Evolutionary conservation across 2,888 invertebrate genomes (phyloP).

Genomic region (Plebejus melissa): DNA sequence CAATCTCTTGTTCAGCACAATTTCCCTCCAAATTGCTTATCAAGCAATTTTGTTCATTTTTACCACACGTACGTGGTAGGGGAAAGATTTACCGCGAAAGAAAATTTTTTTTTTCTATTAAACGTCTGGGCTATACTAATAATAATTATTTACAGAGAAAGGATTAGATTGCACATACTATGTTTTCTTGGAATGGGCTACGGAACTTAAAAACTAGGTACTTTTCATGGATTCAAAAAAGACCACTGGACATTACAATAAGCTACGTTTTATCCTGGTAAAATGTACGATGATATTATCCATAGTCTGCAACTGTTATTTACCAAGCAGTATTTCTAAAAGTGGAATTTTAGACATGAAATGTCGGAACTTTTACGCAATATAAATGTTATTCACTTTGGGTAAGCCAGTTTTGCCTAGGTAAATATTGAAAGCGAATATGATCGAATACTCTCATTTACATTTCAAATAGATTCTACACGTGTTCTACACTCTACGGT

Average conservation of each 20-base stretch:
- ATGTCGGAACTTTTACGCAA: neutral
- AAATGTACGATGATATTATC: no score
- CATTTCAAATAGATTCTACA: neutral
- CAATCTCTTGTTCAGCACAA: slow-evolving; percentile 18
- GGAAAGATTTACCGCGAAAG: neutral
- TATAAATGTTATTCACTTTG: neutral
- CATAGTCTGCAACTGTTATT: neutral
- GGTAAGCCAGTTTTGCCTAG: neutral
- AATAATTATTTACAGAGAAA: neutral
- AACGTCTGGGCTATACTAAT: neutral
- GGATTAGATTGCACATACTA: neutral
- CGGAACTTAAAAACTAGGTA: neutral
- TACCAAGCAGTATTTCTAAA: neutral
- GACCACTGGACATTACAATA: no score
- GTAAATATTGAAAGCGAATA: neutral
- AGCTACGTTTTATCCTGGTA: no score
- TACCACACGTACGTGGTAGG: neutral
- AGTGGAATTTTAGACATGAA: neutral
- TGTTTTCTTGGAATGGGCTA: neutral
- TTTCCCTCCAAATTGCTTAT: slow-evolving; percentile 17
- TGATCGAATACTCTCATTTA: neutral
- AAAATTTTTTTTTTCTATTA: neutral
- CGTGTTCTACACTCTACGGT: no score
- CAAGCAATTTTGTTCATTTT: slow-evolving; percentile 17
- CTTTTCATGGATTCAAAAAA: no score